These are phyloP conservation scores for Homalodisca vitripennis DNA, from an alignment of 1,140 invertebrate species.

Conservation along the genomic window DNA sequence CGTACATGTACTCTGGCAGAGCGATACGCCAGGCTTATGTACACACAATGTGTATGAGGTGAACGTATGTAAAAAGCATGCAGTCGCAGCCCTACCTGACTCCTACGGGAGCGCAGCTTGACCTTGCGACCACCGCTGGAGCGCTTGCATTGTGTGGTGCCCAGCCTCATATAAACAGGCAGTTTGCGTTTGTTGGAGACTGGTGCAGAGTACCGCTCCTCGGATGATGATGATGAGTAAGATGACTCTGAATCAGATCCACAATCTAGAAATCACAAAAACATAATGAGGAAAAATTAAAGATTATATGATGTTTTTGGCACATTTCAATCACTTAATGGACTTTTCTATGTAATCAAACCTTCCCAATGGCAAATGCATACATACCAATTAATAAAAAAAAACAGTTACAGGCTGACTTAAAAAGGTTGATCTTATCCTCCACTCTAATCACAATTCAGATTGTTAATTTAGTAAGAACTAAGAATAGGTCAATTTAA, in stretches of 20 bases:
- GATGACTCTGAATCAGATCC: not conserved
- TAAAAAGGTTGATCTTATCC: too few species aligned
- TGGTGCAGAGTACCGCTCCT: not conserved
- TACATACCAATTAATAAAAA: not conserved
- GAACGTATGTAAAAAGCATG: too few species aligned
- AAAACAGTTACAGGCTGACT: not conserved
- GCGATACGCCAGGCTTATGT: too few species aligned
- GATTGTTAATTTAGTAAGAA: too few species aligned
- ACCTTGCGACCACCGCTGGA: not conserved
- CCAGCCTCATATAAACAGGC: slow-evolving; percentile 9
- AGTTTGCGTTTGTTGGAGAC: not conserved
- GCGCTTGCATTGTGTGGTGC: not conserved
- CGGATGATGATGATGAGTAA: not conserved
- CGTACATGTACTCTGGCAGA: too few species aligned
- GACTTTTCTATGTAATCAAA: not conserved
- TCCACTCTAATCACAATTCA: too few species aligned
- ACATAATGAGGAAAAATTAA: not conserved
- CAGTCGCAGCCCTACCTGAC: slow-evolving; percentile 5
- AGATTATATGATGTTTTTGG: not conserved
- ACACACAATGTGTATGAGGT: too few species aligned
- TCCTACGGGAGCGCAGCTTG: not conserved
- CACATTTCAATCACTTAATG: not conserved
- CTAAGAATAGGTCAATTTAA: too few species aligned
- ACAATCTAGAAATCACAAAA: not conserved
- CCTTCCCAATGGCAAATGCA: not conserved